Conservation (phyloP, 1,140 invertebrate genomes). For the Caenorhabditis brenneri region DNA sequence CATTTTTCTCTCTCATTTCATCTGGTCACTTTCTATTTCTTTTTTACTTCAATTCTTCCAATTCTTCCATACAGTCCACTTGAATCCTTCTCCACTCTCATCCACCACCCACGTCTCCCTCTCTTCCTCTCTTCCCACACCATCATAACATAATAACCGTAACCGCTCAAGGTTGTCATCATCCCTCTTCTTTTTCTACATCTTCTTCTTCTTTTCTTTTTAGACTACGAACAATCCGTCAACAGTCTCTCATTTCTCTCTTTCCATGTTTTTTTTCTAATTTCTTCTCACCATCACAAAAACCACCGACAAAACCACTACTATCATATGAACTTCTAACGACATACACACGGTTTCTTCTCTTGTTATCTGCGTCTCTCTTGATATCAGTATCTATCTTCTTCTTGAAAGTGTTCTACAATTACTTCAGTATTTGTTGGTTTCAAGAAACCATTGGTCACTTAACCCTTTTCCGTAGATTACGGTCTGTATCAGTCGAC, state of each 20-base stretch:
- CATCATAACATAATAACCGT: slow-evolving; percentile 41
- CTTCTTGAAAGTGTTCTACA: neutral
- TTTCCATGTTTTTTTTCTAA: neutral
- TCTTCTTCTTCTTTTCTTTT: neutral
- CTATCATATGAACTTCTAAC: slow-evolving; percentile 32
- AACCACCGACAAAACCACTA: slow-evolving; percentile 24
- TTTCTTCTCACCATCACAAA: neutral
- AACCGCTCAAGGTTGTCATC: slow-evolving; percentile 41
- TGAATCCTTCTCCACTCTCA: neutral
- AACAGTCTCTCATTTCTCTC: neutral
- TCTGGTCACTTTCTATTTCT: neutral
- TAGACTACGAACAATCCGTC: slow-evolving; percentile 1
- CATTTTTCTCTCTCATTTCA: neutral
- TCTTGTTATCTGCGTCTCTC: neutral
- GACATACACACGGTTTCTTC: neutral
- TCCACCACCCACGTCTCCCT: neutral
- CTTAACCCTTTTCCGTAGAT: too few relatives aligned
- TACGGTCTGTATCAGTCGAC: too few relatives aligned
- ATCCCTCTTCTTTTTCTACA: neutral
- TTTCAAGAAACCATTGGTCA: neutral
- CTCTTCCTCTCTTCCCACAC: neutral
- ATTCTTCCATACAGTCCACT: neutral
- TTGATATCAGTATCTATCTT: neutral
- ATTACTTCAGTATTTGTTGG: neutral
- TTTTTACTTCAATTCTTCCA: neutral